A percentile compares a stretch with the other conserved stretches of the same genome.
These are phyloP conservation scores for Cloeon dipterum DNA, from an alignment of 2,888 invertebrate genomes.

Conservation along the genomic window DNA sequence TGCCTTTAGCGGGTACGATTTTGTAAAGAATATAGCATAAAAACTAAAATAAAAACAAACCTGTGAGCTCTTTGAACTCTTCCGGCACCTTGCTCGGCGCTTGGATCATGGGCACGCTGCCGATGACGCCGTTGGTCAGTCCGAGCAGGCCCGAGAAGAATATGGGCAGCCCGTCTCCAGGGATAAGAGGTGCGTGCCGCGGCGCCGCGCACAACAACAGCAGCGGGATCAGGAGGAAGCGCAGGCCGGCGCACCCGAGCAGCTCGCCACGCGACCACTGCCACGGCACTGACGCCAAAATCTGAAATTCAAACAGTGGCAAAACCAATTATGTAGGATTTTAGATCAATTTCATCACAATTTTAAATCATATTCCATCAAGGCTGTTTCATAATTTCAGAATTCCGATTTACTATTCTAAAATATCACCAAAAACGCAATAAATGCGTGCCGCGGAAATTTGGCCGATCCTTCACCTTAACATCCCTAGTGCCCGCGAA, in stretches of 20 bases:
- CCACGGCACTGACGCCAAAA: slow-evolving; percentile 55
- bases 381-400: not conserved
- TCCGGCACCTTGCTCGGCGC: slow-evolving; percentile 71
- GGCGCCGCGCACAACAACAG: slow-evolving; percentile 65
- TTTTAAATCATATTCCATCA: not conserved
- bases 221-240: slow-evolving; percentile 55
- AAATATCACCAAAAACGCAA: too few relatives aligned
- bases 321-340: not conserved
- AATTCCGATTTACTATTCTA: too few relatives aligned
- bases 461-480: too few relatives aligned
- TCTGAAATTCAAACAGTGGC: slow-evolving; percentile 19
- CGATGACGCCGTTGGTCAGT: slow-evolving; percentile 66
- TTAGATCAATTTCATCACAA: not conserved
- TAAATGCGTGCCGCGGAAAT: too few relatives aligned
- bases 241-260: slow-evolving; percentile 44
- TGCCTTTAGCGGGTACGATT: too few relatives aligned
- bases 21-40: too few relatives aligned
- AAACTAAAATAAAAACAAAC: too few relatives aligned
- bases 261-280: slow-evolving; percentile 65
- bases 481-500: too few relatives aligned
- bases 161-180: slow-evolving; percentile 37
- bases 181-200: slow-evolving; percentile 44
- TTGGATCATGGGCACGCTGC: slow-evolving; percentile 80
- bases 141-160: slow-evolving; percentile 46
- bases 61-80: slow-evolving; percentile 68